phyloP scores from a whole-genome alignment of 2,113 vertebrate genomes.

The Prolemur simus region DNA sequence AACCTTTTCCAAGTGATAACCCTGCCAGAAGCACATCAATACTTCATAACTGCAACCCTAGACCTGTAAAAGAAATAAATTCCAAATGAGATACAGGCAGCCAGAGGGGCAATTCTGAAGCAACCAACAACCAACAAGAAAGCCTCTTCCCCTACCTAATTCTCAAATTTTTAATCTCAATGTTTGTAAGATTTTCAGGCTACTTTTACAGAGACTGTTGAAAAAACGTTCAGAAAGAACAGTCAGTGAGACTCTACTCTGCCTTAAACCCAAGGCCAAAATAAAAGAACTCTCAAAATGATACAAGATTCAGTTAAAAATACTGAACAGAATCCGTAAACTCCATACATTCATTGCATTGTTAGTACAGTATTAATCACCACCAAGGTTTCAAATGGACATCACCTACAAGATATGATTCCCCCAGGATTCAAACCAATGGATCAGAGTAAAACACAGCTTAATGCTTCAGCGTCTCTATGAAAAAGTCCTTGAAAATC shows the following conservation, averaged over 20 bases:
- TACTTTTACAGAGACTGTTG: conserved; percentile 7
- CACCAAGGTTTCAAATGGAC: conserved; percentile 23
- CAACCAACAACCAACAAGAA: conserved; percentile 48
- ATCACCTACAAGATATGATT: neutral
- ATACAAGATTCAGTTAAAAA: neutral
- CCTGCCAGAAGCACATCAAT: conserved; percentile 79
- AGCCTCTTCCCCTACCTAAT: neutral
- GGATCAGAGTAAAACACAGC: conserved; percentile 24
- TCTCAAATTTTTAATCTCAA: neutral
- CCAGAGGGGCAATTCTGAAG: neutral
- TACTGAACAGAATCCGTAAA: neutral
- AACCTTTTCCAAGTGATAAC: conserved; percentile 67
- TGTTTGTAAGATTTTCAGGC: neutral
- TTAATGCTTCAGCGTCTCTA: neutral
- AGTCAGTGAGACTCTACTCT: neutral
- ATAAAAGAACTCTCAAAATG: conserved; percentile 9
- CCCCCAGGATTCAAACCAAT: conserved; percentile 23
- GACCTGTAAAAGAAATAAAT: conserved; percentile 78
- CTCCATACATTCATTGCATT: neutral
- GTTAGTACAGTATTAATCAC: neutral
- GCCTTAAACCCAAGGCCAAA: neutral
- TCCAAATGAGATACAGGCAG: conserved; percentile 59
- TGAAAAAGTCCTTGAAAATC: conserved; percentile 33
- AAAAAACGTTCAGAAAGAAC: neutral
- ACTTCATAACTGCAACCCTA: conserved; percentile 79